Evolutionary conservation across 2,888 invertebrate species (phyloP).

Genomic region (Balanococcus diminutus): DNA sequence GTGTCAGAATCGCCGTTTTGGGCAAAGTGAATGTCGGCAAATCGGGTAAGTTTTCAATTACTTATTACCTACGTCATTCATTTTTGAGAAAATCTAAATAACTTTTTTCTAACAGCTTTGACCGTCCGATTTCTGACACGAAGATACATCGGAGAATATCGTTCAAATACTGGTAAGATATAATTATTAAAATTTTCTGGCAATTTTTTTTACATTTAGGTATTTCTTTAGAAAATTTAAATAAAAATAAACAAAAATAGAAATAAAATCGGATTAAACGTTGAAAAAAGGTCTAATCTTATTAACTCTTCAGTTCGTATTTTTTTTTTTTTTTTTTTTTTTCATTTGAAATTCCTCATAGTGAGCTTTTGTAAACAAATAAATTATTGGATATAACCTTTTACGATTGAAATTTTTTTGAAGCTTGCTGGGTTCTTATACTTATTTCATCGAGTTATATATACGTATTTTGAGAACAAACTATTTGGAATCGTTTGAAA

Average conservation of each 20-base stretch:
- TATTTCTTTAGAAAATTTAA: not conserved
- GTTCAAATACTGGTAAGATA: constrained; percentile 78
- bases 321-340: not conserved
- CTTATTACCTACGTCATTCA: not conserved
- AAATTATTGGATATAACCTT: no score
- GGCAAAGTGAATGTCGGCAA: constrained; percentile 80
- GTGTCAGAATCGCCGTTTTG: constrained; percentile 76
- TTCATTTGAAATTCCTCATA: not conserved
- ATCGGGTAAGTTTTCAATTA: constrained; percentile 68
- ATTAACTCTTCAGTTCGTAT: no score
- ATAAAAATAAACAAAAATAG: not conserved
- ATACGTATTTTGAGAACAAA: no score
- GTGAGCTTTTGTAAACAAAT: not conserved
- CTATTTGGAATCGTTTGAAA: no score
- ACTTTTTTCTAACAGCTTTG: constrained; percentile 68
- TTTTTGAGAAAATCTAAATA: not conserved
- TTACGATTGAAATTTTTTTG: no score
- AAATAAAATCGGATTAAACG: not conserved
- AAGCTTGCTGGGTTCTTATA: no score
- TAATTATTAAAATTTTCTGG: not conserved
- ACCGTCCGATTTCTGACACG: constrained; percentile 79
- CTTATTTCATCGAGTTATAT: no score
- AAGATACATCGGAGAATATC: constrained; percentile 80
- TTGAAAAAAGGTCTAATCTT: not conserved
- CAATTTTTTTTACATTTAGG: not conserved